Evolutionary conservation across 2,113 vertebrate species (phyloP).

Genomic region (Antidorcas marsupialis): DNA sequence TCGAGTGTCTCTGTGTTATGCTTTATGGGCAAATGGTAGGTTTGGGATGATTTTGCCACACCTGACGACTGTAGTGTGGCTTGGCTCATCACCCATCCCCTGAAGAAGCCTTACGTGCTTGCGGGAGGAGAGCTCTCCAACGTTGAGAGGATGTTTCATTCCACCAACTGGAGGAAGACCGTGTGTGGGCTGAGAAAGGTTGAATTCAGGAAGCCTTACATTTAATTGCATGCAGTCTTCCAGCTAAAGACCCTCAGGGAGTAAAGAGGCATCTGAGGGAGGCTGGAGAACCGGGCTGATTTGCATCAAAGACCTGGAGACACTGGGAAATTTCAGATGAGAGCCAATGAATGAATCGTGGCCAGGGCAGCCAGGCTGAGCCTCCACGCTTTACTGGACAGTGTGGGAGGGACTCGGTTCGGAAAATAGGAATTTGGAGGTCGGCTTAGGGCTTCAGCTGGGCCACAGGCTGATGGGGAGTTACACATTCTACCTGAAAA

Average conservation of each 20-base stretch:
- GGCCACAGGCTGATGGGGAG: not conserved
- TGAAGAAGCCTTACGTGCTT: not conserved
- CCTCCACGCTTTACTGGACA: not conserved
- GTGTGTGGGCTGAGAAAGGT: constrained; percentile 25
- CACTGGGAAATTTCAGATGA: not conserved
- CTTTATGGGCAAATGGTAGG: constrained; percentile 51
- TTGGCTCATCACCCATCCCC: not conserved
- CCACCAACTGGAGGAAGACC: not conserved
- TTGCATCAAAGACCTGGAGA: not conserved
- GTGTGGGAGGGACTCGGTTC: not conserved
- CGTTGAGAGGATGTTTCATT: constrained; percentile 43
- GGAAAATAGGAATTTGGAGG: not conserved
- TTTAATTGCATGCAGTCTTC: not conserved
- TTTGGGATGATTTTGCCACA: constrained; percentile 35
- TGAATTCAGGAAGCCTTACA: constrained; percentile 22
- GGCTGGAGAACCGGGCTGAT: not conserved
- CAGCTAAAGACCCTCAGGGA: not conserved
- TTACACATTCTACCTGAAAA: not conserved
- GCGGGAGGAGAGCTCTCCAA: not conserved
- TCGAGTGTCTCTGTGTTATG: constrained; percentile 31
- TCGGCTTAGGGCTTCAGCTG: not conserved
- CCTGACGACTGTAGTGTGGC: not conserved
- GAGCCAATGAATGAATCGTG: not conserved
- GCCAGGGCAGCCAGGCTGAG: not conserved
- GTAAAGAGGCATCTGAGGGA: not conserved